phyloP scores from a whole-genome alignment of 2,888 invertebrate genomes.

The Pycnomerus fuliginosus region DNA sequence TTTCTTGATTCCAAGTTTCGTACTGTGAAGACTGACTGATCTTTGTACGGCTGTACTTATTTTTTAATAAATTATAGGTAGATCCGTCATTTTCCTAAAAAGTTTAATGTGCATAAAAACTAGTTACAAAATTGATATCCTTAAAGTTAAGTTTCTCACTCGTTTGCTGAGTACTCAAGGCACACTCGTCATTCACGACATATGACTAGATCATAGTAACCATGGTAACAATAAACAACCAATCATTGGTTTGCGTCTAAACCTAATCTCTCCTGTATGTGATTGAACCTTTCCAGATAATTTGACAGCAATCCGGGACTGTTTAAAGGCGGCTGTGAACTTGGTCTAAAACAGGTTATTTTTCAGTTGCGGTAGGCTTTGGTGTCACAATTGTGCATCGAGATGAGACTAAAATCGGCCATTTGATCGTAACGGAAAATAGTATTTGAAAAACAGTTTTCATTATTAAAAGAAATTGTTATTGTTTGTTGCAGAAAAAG shows the following conservation, averaged over 20 bases:
- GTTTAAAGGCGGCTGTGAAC: constrained; percentile 31
- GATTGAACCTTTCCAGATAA: constrained; percentile 48
- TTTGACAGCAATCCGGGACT: constrained; percentile 46
- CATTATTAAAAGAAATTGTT: neutral
- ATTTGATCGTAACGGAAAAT: no score
- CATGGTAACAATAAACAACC: constrained; percentile 4
- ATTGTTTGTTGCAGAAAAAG: no score
- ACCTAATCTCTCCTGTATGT: constrained; percentile 47
- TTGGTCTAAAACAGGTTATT: no score
- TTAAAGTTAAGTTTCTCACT: constrained; percentile 16
- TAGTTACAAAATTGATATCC: constrained; percentile 10
- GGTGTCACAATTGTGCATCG: no score
- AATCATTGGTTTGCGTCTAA: constrained; percentile 19
- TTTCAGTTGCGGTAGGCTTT: no score
- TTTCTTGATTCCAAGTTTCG: constrained; percentile 23
- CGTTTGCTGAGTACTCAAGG: constrained; percentile 16
- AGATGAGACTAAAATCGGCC: no score
- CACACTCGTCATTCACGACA: constrained; percentile 13
- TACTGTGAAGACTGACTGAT: no score
- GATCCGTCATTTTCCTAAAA: no score
- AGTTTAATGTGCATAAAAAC: no score
- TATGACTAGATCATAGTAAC: constrained; percentile 19
- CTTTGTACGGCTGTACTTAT: no score
- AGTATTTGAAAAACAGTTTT: constrained; percentile 10
- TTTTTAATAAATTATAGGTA: no score